These are phyloP conservation scores for Ditula angustiorana DNA, from an alignment of 2,888 invertebrate genomes.

Conservation along the genomic window DNA sequence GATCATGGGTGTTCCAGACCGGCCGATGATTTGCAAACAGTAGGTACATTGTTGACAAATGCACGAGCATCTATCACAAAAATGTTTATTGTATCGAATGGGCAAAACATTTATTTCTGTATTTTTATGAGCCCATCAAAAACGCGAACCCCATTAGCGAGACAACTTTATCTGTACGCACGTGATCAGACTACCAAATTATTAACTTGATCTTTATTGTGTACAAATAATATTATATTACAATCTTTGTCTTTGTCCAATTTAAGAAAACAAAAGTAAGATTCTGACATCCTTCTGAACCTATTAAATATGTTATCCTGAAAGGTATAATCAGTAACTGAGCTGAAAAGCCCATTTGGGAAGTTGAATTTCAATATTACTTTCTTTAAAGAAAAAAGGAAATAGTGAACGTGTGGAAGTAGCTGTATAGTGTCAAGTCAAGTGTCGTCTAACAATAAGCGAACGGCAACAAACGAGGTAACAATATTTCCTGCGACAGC, in stretches of 20 bases:
- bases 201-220: slow-evolving; percentile 5
- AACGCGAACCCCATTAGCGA: slow-evolving; percentile 16
- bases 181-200: slow-evolving; percentile 15
- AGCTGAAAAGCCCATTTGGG: not conserved
- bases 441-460: slow-evolving; percentile 61
- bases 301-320: not conserved
- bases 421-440: slow-evolving; percentile 38
- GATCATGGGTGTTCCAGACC: slow-evolving; percentile 13
- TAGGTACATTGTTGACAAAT: slow-evolving; percentile 73
- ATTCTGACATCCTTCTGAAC: not conserved
- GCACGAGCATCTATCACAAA: slow-evolving; percentile 67
- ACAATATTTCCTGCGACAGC: slow-evolving; percentile 75
- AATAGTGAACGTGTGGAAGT: not conserved
- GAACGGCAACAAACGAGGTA: slow-evolving; percentile 65
- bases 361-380: not conserved
- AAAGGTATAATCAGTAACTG: not conserved
- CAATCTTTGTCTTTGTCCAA: not conserved
- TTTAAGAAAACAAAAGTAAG: not conserved
- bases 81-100: slow-evolving; percentile 64
- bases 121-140: slow-evolving; percentile 29
- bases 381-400: not conserved
- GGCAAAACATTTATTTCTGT: slow-evolving; percentile 41
- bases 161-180: slow-evolving; percentile 21
- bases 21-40: slow-evolving; percentile 34
- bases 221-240: not conserved